phyloP scores from a whole-genome alignment of 2,888 invertebrate species.

The Tortricodes alternella region DNA sequence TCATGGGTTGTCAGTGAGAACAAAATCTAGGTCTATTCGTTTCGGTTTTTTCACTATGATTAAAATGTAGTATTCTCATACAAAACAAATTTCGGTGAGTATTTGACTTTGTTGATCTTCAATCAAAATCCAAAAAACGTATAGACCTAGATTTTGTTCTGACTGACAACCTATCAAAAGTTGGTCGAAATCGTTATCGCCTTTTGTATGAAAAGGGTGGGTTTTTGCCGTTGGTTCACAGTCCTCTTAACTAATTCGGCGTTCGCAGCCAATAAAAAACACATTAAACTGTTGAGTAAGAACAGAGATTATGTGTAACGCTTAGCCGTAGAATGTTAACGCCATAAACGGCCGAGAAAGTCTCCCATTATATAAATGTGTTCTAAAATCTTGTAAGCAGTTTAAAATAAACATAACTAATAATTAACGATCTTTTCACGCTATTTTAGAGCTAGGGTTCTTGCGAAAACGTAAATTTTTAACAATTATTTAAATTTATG shows the following conservation, averaged over 20 bases:
- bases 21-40: no score
- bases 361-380: conserved; percentile 19
- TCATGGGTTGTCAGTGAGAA: no score
- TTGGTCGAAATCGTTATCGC: no score
- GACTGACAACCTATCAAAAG: no score
- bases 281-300: neutral
- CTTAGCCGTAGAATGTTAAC: conserved; percentile 1
- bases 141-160: no score
- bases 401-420: conserved; percentile 21
- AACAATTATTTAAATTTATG: no score
- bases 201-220: no score
- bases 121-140: no score
- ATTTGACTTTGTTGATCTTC: no score
- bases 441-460: conserved; percentile 21
- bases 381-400: conserved; percentile 12
- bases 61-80: no score
- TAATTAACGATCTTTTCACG: conserved; percentile 26
- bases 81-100: no score
- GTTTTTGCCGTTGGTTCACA: neutral
- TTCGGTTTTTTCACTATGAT: no score
- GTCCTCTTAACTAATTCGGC: neutral
- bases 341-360: conserved; percentile 17
- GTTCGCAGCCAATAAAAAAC: conserved; percentile 22
- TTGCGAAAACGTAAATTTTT: neutral
- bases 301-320: conserved; percentile 16